These are phyloP conservation scores for Apodemia zela DNA, from an alignment of 2,888 invertebrate species.

Conservation along the genomic window DNA sequence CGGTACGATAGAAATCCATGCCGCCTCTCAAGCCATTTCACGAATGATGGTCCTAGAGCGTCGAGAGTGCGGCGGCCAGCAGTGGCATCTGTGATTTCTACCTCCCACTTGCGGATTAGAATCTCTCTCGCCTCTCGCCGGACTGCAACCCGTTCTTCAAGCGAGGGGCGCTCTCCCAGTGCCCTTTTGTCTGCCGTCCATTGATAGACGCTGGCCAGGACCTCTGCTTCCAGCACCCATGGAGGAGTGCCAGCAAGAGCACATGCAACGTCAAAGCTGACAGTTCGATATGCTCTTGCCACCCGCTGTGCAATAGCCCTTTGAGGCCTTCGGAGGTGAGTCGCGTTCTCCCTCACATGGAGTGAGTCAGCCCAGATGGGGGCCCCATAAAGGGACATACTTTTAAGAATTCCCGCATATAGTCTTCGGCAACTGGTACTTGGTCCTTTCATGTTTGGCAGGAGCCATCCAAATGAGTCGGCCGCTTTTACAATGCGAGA, in stretches of 20 bases:
- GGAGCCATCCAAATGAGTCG: not conserved
- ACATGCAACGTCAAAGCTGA: not conserved
- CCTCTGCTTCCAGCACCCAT: conserved; percentile 15
- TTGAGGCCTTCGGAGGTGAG: too few relatives aligned
- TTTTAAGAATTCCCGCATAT: conserved; percentile 2
- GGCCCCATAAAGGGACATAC: too few relatives aligned
- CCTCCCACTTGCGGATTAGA: too few relatives aligned
- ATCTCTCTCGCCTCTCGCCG: too few relatives aligned
- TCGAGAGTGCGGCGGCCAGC: too few relatives aligned
- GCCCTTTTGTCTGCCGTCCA: not conserved
- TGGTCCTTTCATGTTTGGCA: not conserved
- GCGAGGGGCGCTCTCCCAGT: not conserved
- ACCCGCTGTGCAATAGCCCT: too few relatives aligned
- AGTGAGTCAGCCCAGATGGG: too few relatives aligned
- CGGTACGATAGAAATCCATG: not conserved
- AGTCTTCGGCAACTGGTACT: not conserved
- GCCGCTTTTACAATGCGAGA: not conserved
- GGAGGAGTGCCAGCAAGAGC: conserved; percentile 13
- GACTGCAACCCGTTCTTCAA: not conserved
- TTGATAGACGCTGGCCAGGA: not conserved
- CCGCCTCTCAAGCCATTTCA: not conserved
- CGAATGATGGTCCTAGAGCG: not conserved
- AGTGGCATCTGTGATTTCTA: too few relatives aligned
- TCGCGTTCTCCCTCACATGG: too few relatives aligned
- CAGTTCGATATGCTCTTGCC: too few relatives aligned